Evolutionary conservation across 2,888 invertebrate genomes (phyloP).

Genomic region (Xestia c-nigrum): DNA sequence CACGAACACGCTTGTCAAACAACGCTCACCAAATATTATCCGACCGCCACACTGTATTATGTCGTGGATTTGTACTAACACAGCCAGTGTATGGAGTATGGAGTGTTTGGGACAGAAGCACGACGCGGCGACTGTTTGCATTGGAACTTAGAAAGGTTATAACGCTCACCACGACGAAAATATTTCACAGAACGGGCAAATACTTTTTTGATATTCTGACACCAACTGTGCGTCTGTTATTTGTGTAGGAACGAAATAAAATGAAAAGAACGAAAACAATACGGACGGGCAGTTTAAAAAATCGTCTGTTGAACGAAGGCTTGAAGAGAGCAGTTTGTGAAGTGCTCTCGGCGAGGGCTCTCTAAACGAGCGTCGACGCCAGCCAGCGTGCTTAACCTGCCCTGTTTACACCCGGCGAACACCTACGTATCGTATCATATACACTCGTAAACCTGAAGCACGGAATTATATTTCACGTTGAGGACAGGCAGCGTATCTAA

Average conservation of each 20-base stretch:
- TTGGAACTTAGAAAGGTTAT: conserved; percentile 82
- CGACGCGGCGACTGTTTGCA: conserved; percentile 78
- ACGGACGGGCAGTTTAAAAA: conserved; percentile 75
- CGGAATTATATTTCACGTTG: conserved; percentile 55
- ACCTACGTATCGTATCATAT: conserved; percentile 73
- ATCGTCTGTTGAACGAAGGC: conserved; percentile 79
- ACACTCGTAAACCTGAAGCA: conserved; percentile 60
- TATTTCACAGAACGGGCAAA: conserved; percentile 69
- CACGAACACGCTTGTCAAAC: conserved; percentile 89
- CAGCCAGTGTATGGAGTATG: conserved; percentile 67
- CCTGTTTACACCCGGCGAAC: conserved; percentile 82
- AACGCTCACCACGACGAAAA: conserved; percentile 71
- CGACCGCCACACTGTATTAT: conserved; percentile 84
- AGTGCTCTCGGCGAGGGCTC: conserved; percentile 81
- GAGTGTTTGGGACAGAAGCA: conserved; percentile 78
- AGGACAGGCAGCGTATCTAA: conserved; percentile 36
- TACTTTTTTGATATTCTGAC: conserved; percentile 67
- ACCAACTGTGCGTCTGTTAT: conserved; percentile 63
- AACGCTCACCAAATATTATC: conserved; percentile 87
- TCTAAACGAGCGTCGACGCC: conserved; percentile 80
- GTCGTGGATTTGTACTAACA: conserved; percentile 86
- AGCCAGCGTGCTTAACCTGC: conserved; percentile 76
- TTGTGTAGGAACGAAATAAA: conserved; percentile 69
- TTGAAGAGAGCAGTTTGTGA: conserved; percentile 85
- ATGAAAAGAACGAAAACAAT: conserved; percentile 75